These are phyloP conservation scores for Hoplostethus mediterraneus DNA, from an alignment of 2,797 vertebrate species.

Conservation along the genomic window DNA sequence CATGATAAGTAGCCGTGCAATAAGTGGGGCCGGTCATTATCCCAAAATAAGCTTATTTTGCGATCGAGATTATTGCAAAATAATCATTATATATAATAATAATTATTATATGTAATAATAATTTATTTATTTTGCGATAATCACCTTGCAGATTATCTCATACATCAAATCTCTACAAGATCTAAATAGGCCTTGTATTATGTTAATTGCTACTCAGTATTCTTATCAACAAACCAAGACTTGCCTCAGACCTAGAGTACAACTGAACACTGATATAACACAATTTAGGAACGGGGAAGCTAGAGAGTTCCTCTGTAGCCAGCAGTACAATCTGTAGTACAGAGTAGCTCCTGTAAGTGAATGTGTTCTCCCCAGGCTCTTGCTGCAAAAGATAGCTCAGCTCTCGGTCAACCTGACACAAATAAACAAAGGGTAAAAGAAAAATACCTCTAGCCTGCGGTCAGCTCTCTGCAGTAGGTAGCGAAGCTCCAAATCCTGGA, in stretches of 20 bases:
- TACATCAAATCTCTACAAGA: not conserved
- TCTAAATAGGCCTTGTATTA: not conserved
- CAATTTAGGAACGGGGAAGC: constrained; percentile 1
- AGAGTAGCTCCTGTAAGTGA: constrained; percentile 30
- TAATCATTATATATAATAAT: too few species aligned
- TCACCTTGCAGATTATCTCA: too few species aligned
- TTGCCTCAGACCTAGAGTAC: not conserved
- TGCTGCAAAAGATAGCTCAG: constrained; percentile 39
- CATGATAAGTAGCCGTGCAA: not conserved
- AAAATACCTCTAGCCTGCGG: constrained; percentile 88
- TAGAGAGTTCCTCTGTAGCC: constrained; percentile 27
- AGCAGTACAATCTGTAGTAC: constrained; percentile 32
- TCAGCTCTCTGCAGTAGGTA: constrained; percentile 94
- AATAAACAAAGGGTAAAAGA: constrained; percentile 49
- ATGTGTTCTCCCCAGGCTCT: constrained; percentile 26
- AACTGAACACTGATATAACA: constrained; percentile 12
- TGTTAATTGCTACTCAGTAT: not conserved
- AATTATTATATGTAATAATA: too few species aligned
- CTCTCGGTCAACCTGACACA: constrained; percentile 31
- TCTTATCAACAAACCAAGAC: not conserved
- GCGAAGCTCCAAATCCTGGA: constrained; percentile 94
- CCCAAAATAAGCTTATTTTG: too few species aligned
- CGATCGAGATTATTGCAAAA: too few species aligned
- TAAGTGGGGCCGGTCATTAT: not conserved
- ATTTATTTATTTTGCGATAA: too few species aligned